A percentile compares a stretch with the other conserved stretches of the same genome.
Evolutionary conservation across 1,140 invertebrate species (phyloP).

Genomic region (Polyergus mexicanus): DNA sequence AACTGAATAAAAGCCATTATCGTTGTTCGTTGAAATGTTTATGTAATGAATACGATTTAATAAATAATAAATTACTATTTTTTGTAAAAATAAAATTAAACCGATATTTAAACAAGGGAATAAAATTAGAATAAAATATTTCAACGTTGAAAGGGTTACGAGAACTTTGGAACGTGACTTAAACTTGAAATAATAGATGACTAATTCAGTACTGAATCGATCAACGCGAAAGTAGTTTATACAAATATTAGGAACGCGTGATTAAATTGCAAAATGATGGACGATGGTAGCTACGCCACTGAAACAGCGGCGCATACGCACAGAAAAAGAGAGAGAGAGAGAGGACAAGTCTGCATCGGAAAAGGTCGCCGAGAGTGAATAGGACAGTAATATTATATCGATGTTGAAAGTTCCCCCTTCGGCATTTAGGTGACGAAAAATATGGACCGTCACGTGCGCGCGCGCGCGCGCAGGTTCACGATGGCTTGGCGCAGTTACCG

Average conservation of each 20-base stretch:
- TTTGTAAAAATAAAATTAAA: background rate
- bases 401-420: slow-evolving; percentile 73
- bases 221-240: background rate
- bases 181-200: background rate
- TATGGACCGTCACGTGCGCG: slow-evolving; percentile 66
- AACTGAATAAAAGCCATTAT: slow-evolving; percentile 32
- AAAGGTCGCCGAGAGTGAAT: slow-evolving; percentile 77
- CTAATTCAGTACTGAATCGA: background rate
- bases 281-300: slow-evolving; percentile 52
- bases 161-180: background rate
- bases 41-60: background rate
- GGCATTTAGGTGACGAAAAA: slow-evolving; percentile 76
- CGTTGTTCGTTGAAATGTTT: background rate
- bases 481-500: slow-evolving; percentile 69
- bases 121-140: background rate
- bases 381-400: slow-evolving; percentile 78
- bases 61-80: background rate
- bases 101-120: background rate
- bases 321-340: background rate
- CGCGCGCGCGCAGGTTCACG: slow-evolving; percentile 61
- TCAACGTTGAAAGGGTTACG: background rate
- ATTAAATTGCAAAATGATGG: background rate
- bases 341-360: slow-evolving; percentile 64
- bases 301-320: slow-evolving; percentile 49
- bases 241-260: background rate